A percentile compares a stretch with the other conserved stretches of the same genome.
Evolutionary conservation across 1,140 invertebrate species (phyloP).

Genomic region (Ceratitis capitata): DNA sequence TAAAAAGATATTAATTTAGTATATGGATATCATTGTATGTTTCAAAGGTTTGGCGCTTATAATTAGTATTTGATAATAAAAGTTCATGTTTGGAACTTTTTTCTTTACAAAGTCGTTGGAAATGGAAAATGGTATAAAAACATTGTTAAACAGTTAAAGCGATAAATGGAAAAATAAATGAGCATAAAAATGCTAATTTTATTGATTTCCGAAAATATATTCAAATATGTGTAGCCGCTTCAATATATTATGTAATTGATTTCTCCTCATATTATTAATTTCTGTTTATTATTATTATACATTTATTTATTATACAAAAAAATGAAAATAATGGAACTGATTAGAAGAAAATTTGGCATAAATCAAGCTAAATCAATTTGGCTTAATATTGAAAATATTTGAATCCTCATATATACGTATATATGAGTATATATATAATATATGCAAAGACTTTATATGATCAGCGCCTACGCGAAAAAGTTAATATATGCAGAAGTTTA

Average conservation of each 20-base stretch:
- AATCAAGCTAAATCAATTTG: background rate
- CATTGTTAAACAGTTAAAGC: no score
- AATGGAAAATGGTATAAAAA: background rate
- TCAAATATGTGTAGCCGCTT: background rate
- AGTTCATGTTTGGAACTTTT: no score
- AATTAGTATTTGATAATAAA: no score
- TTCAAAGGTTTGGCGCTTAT: no score
- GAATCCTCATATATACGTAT: no score
- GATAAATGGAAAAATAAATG: background rate
- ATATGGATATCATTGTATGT: no score
- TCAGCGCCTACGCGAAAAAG: background rate
- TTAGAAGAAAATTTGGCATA: background rate
- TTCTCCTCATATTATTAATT: background rate
- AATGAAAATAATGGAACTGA: background rate
- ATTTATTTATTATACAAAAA: background rate
- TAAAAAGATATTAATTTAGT: no score
- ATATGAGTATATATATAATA: no score
- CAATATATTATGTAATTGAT: background rate
- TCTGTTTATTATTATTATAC: background rate
- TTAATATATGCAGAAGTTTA: no score
- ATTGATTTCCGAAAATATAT: background rate
- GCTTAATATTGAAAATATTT: no score
- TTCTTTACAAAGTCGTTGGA: background rate
- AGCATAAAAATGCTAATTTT: background rate
- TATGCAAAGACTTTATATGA: background rate